Base-by-base conservation (phyloP, 2,888 invertebrate species). In the Rhogogaster chlorosoma region DNA sequence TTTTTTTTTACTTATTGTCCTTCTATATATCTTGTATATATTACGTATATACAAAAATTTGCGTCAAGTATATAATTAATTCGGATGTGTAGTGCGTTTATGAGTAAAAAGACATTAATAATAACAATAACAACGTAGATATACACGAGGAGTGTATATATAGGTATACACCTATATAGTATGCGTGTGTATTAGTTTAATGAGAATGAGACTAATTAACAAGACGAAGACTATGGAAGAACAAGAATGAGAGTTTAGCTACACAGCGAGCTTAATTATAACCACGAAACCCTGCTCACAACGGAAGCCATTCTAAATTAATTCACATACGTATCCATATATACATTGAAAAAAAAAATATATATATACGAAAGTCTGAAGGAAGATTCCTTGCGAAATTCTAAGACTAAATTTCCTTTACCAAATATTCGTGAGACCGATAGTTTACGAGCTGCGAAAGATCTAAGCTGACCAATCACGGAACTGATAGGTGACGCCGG, bases 301-400 rank as follows among this genome's bases (percentile, higher is more conserved):
- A 77, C 77, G 53, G 77, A 77, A 77, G 32, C 77, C n/a, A 77
- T 57, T 53, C 77, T 49, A n/a, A 77, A 77, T 77, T 53, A 53
- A 53, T 53, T 18, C 26, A 61, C n/a, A 61, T 10, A 61, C 22
- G n/a, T 18, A n/a, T n/a, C 6, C 10, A 61, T 10, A 12, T 26
- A 22, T n/a, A 3, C 9, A 26, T 26, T n/a, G n/a, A n/a, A n/a
- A 45, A 45, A 15, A 45, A 3, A 45, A 45, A 45, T 45, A 45
- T 45, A 45, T 45, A 15, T 45, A 15, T 0, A 45, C 12, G 12
- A 45, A 4, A 45, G 0, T 45, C 3, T 3, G 45, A 45, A 12
- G 15, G 3, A 0, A 45, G 15, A 45, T 45, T 45, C 45, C 15
- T 45, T 3, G 45, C 15, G 45, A 45, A 45, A 45, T 45, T 45